Percentiles rank a stretch among this genome's conserved stretches.
Conservation (phyloP, 2,888 invertebrate genomes). For the Leptinotarsa rubiginosa region DNA sequence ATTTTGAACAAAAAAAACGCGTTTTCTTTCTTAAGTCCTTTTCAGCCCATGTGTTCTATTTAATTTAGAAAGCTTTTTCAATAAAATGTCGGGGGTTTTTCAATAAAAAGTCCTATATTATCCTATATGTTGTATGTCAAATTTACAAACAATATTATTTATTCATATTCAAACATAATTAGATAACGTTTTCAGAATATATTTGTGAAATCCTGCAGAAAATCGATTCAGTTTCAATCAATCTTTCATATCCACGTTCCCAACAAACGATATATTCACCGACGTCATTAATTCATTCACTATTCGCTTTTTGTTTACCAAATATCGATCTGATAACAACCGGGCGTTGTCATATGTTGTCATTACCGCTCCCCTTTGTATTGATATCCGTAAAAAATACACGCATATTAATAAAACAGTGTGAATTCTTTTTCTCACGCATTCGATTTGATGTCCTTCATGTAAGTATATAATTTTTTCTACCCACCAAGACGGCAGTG, state of each 20-base stretch:
- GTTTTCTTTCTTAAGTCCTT: too few relatives aligned
- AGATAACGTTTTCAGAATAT: too few relatives aligned
- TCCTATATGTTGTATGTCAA: too few relatives aligned
- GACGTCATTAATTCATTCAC: constrained; percentile 9
- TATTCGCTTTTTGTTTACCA: constrained; percentile 9
- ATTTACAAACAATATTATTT: too few relatives aligned
- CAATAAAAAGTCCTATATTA: too few relatives aligned
- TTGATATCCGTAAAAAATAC: constrained; percentile 4
- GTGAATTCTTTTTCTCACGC: constrained; percentile 4
- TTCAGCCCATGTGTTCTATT: too few relatives aligned
- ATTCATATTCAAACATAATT: too few relatives aligned
- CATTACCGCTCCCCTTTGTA: constrained; percentile 4
- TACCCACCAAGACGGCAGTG: constrained; percentile 39
- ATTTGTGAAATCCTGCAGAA: background rate
- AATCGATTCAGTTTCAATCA: background rate
- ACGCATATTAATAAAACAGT: constrained; percentile 2
- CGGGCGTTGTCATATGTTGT: constrained; percentile 10
- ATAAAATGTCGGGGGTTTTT: too few relatives aligned
- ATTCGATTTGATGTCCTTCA: constrained; percentile 30
- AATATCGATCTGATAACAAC: constrained; percentile 21
- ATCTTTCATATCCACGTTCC: background rate
- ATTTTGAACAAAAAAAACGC: too few relatives aligned
- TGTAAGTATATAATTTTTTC: background rate
- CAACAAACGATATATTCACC: background rate
- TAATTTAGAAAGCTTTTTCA: too few relatives aligned